phyloP scores from a whole-genome alignment of 92 coral and sea anemone genomes.

The Umimayanthus kanabou region DNA sequence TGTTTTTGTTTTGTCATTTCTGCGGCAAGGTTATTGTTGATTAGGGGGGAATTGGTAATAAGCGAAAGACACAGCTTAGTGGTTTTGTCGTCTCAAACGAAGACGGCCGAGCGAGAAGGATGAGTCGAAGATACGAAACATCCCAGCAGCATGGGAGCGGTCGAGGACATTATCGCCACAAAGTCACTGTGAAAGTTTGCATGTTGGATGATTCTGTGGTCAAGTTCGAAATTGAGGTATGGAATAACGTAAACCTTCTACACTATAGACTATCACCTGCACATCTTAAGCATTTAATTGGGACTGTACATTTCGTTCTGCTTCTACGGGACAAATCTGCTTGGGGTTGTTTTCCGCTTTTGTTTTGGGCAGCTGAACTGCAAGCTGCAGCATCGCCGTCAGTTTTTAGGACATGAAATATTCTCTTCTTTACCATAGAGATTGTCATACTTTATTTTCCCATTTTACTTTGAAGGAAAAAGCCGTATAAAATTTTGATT shows the following conservation, averaged over 20 bases:
- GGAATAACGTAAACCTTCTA: slow-evolving; percentile 22
- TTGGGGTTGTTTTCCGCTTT: slow-evolving; percentile 1
- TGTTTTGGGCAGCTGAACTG: slow-evolving; percentile 22
- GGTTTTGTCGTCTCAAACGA: slow-evolving; percentile 14
- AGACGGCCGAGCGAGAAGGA: slow-evolving; percentile 28
- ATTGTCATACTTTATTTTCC: background rate
- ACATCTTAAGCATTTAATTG: slow-evolving; percentile 25
- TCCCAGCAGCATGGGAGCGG: slow-evolving; percentile 75
- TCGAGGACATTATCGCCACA: slow-evolving; percentile 70
- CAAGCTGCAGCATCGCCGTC: background rate
- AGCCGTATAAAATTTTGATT: background rate
- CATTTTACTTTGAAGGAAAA: background rate
- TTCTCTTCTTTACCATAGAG: background rate
- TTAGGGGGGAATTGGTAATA: background rate
- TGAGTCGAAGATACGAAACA: slow-evolving; percentile 87
- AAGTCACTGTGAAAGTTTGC: slow-evolving; percentile 90
- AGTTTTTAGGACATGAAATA: background rate
- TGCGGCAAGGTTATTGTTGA: slow-evolving; percentile 42
- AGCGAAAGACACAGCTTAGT: background rate
- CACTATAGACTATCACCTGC: background rate
- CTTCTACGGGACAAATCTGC: slow-evolving; percentile 13
- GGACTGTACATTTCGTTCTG: slow-evolving; percentile 23
- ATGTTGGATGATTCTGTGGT: slow-evolving; percentile 97
- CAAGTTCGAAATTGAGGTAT: slow-evolving; percentile 97
- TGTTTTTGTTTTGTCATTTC: slow-evolving; percentile 33